phyloP scores from a whole-genome alignment of 2,113 vertebrate genomes.

The Pitta sordida region DNA sequence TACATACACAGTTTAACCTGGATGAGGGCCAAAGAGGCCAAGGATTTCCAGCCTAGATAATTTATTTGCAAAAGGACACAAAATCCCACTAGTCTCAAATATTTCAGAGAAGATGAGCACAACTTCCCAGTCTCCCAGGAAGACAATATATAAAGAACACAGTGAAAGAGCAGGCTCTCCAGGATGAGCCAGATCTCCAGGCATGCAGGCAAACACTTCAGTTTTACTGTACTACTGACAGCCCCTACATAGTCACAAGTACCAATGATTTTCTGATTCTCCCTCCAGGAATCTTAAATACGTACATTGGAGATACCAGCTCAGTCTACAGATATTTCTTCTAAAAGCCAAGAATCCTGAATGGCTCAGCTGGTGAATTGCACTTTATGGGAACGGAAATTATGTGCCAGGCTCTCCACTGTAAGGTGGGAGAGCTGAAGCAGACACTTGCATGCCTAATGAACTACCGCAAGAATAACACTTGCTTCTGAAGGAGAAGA shows the following conservation, averaged over 20 bases:
- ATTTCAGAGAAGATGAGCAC: conserved; percentile 13
- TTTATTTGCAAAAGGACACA: conserved; percentile 40
- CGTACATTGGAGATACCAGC: conserved; percentile 5
- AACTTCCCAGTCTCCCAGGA: background rate
- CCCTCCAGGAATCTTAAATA: conserved; percentile 47
- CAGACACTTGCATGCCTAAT: background rate
- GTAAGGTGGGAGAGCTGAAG: conserved; percentile 15
- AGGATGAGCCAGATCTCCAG: background rate
- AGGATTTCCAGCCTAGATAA: conserved; percentile 15
- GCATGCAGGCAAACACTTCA: conserved; percentile 21
- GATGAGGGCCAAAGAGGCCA: conserved; percentile 14
- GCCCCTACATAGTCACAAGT: background rate
- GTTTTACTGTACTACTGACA: conserved; percentile 1
- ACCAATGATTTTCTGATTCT: conserved; percentile 17
- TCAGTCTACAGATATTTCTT: conserved; percentile 1
- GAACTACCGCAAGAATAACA: background rate
- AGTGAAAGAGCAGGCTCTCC: background rate
- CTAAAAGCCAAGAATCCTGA: conserved; percentile 27
- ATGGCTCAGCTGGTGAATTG: conserved; percentile 37
- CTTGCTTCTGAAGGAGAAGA: background rate
- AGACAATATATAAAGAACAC: background rate
- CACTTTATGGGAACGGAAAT: conserved; percentile 14
- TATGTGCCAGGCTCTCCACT: background rate
- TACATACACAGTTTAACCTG: conserved; percentile 45
- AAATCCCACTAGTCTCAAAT: conserved; percentile 9